phyloP scores from a whole-genome alignment of 1,140 invertebrate genomes.

The Venturia canescens region DNA sequence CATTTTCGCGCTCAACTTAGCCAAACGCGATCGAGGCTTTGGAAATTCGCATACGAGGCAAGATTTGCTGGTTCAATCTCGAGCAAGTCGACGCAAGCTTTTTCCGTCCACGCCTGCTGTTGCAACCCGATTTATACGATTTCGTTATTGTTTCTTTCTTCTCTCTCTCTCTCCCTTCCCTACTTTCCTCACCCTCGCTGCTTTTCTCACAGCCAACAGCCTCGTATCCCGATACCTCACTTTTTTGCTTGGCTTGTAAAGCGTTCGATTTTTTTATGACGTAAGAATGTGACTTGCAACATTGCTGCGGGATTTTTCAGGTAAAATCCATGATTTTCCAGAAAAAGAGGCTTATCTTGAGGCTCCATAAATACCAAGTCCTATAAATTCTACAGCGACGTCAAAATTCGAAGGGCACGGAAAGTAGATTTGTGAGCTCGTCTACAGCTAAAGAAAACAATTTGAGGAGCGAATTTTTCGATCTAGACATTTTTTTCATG shows the following conservation, averaged over 20 bases:
- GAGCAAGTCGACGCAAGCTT: conserved; percentile 1
- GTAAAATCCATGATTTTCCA: too few species aligned
- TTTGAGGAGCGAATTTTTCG: too few species aligned
- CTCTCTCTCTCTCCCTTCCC: background rate
- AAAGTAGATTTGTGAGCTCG: too few species aligned
- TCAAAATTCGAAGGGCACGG: too few species aligned
- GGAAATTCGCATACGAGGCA: conserved; percentile 8
- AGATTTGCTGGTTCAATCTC: conserved; percentile 26
- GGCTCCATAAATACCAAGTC: too few species aligned
- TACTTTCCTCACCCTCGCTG: background rate
- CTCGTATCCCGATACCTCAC: background rate
- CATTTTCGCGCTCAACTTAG: background rate
- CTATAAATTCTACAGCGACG: too few species aligned
- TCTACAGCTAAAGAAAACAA: too few species aligned
- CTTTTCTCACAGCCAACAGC: background rate
- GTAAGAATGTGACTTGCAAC: background rate
- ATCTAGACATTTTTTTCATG: too few species aligned
- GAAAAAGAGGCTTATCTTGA: too few species aligned
- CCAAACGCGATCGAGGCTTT: background rate
- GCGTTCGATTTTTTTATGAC: background rate
- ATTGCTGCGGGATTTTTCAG: too few species aligned
- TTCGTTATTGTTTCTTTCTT: conserved; percentile 17
- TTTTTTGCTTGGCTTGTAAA: background rate
- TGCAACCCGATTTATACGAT: conserved; percentile 18
- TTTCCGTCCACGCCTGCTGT: conserved; percentile 15